phyloP scores from a whole-genome alignment of 2,113 vertebrate genomes.

The Brevimyrus niger region DNA sequence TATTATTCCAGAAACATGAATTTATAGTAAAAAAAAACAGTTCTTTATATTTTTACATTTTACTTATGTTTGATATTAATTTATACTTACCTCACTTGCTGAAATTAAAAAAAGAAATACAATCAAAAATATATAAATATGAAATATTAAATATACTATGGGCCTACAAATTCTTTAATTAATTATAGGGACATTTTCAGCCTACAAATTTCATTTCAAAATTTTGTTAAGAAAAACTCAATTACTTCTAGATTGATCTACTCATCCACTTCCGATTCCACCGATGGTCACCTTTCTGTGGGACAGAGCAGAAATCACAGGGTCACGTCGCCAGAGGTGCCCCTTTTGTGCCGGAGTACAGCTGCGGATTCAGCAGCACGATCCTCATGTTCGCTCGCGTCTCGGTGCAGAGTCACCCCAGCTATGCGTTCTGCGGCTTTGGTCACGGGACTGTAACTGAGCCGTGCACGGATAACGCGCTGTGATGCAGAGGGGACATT shows the following conservation, averaged over 20 bases:
- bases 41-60: background rate
- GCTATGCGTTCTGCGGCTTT: background rate
- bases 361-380: background rate
- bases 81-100: background rate
- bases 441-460: background rate
- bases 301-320: background rate
- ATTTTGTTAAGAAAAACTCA: background rate
- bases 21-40: background rate
- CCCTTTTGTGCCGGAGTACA: background rate
- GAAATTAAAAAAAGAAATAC: background rate
- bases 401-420: background rate
- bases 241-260: background rate
- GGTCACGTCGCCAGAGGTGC: background rate
- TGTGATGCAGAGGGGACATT: conserved; percentile 97
- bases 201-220: background rate
- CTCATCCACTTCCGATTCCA: background rate
- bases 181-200: background rate
- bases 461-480: conserved; percentile 72
- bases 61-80: background rate
- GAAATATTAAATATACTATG: background rate
- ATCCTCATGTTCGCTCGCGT: background rate
- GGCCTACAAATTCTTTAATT: background rate
- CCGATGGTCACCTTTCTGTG: background rate
- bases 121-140: background rate
- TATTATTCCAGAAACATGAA: background rate